Evolutionary conservation across 2,888 invertebrate genomes (phyloP).

Genomic region (Hirtodrosophila trivittata): DNA sequence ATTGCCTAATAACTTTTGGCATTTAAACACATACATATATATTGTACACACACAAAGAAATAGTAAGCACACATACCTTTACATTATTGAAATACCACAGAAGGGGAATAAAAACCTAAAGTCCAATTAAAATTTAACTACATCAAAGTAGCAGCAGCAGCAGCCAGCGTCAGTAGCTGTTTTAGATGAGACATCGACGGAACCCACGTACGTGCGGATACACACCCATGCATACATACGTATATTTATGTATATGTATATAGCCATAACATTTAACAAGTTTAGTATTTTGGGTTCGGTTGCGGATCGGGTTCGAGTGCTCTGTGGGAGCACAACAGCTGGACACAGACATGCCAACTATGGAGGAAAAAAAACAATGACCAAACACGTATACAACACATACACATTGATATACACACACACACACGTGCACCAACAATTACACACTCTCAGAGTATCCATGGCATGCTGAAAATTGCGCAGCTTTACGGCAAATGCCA

Average conservation of each 20-base stretch:
- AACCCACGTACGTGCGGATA: conserved; percentile 25
- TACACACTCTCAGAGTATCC: conserved; percentile 47
- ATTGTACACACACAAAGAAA: background rate
- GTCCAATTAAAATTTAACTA: conserved; percentile 82
- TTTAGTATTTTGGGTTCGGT: conserved; percentile 66
- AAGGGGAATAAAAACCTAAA: conserved; percentile 71
- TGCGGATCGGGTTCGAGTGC: conserved; percentile 35
- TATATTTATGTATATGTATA: conserved; percentile 18
- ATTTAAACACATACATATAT: conserved; percentile 4
- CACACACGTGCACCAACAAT: background rate
- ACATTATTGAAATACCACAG: conserved; percentile 67
- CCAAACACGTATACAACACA: conserved; percentile 21
- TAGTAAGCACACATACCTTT: conserved; percentile 18
- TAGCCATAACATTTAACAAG: conserved; percentile 72
- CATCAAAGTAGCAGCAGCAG: conserved; percentile 74
- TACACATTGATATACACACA: conserved; percentile 3
- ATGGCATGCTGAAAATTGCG: conserved; percentile 76
- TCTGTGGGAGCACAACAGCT: conserved; percentile 70
- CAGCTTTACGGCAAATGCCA: conserved; percentile 78
- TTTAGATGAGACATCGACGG: conserved; percentile 56
- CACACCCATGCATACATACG: background rate
- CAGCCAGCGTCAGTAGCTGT: conserved; percentile 64
- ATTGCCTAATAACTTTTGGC: conserved; percentile 37
- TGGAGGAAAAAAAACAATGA: conserved; percentile 32
- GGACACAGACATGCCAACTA: conserved; percentile 68